Base-by-base conservation (phyloP, 2,888 invertebrate genomes). In the Pediacus dermestoides region DNA sequence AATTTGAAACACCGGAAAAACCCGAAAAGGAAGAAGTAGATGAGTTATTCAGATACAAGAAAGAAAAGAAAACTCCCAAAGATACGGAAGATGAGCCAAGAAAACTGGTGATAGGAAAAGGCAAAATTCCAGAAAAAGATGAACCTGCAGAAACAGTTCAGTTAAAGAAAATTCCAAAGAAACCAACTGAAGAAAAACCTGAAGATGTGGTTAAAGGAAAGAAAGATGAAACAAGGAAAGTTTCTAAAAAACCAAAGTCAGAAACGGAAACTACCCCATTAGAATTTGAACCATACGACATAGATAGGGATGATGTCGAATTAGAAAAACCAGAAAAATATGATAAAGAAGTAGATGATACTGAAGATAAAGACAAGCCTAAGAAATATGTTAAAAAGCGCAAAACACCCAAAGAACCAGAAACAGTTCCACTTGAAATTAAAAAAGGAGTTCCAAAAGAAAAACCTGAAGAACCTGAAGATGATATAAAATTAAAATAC, bases 161-260 rank as follows among this genome's bases (percentile, higher is more conserved):
- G 44, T 46, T 68, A n/a, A 67, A 70, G 49, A 70, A 71, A 46
- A 55, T 69, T 22, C 68, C 70, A n/a, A 50, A 61, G 37, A 61
- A 64, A 30, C 34, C 34, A 4, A 11, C 26, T 27, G 36, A 38
- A n/a, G 35, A 43, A 37, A 27, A 18, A 23, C 26, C 28, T 4
- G 36, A 44, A 14, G 61, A 61, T 10, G 67, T 68, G 40, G 60
- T 63, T 38, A 61, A 62, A 16, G 52, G 55, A 28, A 28, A 28
- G 21, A 18, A 28, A 14, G 12, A n/a, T n/a, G n/a, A n/a, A n/a
- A n/a, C n/a, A n/a, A n/a, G n/a, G n/a, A n/a, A n/a, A n/a, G n/a
- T n/a, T n/a, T n/a, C n/a, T n/a, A n/a, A n/a, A n/a, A n/a, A n/a
- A n/a, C n/a, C n/a, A 7, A 23, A 6, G 12, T 25, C 34, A 18